Percentiles rank a stretch among this genome's conserved stretches.
Conservation (phyloP, 2,113 vertebrate species). For the Perccottus glenii region DNA sequence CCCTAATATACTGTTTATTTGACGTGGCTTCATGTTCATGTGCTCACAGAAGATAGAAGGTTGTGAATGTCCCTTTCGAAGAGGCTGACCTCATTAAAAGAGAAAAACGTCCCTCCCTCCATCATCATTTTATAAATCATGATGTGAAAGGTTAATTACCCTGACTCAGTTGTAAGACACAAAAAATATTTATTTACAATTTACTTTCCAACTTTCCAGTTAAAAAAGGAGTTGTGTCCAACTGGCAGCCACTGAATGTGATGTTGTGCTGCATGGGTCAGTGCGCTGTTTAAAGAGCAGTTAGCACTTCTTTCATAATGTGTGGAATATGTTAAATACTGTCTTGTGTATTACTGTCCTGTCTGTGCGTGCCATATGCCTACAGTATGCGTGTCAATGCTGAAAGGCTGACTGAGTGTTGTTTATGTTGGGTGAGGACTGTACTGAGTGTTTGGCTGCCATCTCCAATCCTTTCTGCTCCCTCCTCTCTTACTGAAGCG, state of each 20-base stretch:
- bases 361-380: constrained; percentile 14
- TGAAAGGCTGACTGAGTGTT: constrained; percentile 55
- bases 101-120: constrained; percentile 50
- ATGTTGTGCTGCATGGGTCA: constrained; percentile 29
- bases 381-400: constrained; percentile 10
- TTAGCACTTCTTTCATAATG: constrained; percentile 54
- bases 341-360: constrained; percentile 38
- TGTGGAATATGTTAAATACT: constrained; percentile 16
- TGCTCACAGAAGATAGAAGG: constrained; percentile 42
- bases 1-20: background rate
- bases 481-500: constrained; percentile 47
- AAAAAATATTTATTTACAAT: constrained; percentile 70
- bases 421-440: constrained; percentile 63
- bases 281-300: constrained; percentile 58
- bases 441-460: constrained; percentile 56
- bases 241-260: constrained; percentile 61
- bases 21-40: constrained; percentile 28
- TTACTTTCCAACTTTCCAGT: constrained; percentile 49
- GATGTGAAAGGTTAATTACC: constrained; percentile 55
- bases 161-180: constrained; percentile 50
- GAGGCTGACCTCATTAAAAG: constrained; percentile 49
- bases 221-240: constrained; percentile 28
- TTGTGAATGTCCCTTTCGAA: constrained; percentile 42
- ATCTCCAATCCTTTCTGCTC: constrained; percentile 47
- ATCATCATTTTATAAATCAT: constrained; percentile 67